Conservation (phyloP, 2,113 vertebrate species). For the Brachyhypopomus gauderio region DNA sequence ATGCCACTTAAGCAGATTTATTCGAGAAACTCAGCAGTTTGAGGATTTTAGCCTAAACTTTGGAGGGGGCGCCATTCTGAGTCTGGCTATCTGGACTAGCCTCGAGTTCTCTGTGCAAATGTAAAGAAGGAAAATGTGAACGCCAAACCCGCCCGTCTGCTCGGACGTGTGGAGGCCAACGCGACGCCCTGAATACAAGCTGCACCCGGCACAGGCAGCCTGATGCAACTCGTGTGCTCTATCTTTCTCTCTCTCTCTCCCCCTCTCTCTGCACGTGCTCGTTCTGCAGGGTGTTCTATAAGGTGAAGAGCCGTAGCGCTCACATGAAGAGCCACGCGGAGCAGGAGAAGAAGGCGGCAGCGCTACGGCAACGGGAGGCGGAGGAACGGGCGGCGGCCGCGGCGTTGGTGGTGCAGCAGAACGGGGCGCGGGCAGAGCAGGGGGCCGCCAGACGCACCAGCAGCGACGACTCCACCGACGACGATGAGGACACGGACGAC, state of each 20-base stretch:
- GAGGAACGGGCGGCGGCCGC: slow-evolving; percentile 72
- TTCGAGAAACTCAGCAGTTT: too few relatives aligned
- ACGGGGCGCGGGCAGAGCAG: slow-evolving; percentile 66
- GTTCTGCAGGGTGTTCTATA: slow-evolving; percentile 85
- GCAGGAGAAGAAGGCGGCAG: slow-evolving; percentile 96
- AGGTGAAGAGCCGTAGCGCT: slow-evolving; percentile 97
- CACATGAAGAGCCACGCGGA: slow-evolving; percentile 99
- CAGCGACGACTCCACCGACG: slow-evolving; percentile 76
- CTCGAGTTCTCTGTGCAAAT: too few relatives aligned
- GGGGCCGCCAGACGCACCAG: slow-evolving; percentile 65
- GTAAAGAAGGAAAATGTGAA: too few relatives aligned
- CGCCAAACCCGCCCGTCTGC: too few relatives aligned
- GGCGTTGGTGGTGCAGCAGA: slow-evolving; percentile 66
- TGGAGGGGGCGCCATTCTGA: too few relatives aligned
- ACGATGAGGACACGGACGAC: slow-evolving; percentile 72
- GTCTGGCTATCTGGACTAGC: too few relatives aligned
- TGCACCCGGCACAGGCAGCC: too few relatives aligned
- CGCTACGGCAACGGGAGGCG: slow-evolving; percentile 81
- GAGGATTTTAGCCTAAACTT: too few relatives aligned
- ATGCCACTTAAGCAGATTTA: too few relatives aligned
- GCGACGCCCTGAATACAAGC: too few relatives aligned
- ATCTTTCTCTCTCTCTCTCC: not conserved
- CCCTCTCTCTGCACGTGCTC: not conserved
- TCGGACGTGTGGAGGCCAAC: too few relatives aligned
- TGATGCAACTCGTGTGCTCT: not conserved